These are phyloP conservation scores for Chymomyza amoena DNA, from an alignment of 2,888 invertebrate species.

Conservation along the genomic window DNA sequence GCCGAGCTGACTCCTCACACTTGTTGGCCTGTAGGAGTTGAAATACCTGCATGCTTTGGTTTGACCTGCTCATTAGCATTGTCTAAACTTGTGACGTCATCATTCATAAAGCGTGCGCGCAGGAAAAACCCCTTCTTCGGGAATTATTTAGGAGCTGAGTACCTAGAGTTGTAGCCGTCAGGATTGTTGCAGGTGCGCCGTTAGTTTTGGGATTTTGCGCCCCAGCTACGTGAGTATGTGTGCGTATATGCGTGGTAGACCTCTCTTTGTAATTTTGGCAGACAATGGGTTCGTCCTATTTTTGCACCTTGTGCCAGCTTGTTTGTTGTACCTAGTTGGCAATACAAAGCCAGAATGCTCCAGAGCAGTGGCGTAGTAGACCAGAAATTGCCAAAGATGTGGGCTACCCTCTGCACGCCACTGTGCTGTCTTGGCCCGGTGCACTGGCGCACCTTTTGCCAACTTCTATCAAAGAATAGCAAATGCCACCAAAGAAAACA, in stretches of 20 bases:
- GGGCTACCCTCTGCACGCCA: constrained; percentile 13
- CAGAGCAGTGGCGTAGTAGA: constrained; percentile 1
- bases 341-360: too few relatives aligned
- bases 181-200: constrained; percentile 63
- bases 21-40: constrained; percentile 46
- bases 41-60: constrained; percentile 22
- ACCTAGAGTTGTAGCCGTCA: constrained; percentile 29
- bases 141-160: neutral
- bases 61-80: constrained; percentile 64
- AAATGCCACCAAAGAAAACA: constrained; percentile 52
- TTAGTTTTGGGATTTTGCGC: neutral
- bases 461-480: constrained; percentile 26
- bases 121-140: constrained; percentile 46
- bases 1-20: constrained; percentile 37
- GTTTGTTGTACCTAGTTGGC: constrained; percentile 20
- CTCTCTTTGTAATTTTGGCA: constrained; percentile 34
- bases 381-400: neutral
- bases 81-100: constrained; percentile 23
- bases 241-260: constrained; percentile 11
- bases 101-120: constrained; percentile 48
- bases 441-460: constrained; percentile 42
- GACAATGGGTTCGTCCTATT: constrained; percentile 69
- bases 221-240: neutral
- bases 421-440: constrained; percentile 40
- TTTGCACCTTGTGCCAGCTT: constrained; percentile 75